phyloP scores from a whole-genome alignment of 2,888 invertebrate species.

The Coelinius sp. region DNA sequence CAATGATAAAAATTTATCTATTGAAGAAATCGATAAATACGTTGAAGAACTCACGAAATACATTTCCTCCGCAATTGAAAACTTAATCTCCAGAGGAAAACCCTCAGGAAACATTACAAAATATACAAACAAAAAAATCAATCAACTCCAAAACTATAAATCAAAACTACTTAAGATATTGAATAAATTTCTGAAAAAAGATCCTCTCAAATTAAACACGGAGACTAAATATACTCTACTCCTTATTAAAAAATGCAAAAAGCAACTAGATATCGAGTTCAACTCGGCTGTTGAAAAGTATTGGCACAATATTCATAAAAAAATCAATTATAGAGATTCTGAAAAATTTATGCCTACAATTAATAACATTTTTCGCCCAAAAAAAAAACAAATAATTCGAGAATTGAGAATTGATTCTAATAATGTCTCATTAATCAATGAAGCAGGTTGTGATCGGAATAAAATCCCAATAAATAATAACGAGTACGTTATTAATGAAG shows the following conservation, averaged over 20 bases:
- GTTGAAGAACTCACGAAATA: neutral
- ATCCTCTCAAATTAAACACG: neutral
- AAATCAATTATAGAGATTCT: no score
- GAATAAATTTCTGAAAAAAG: neutral
- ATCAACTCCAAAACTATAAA: neutral
- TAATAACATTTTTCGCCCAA: neutral
- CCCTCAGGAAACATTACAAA: neutral
- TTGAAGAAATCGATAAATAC: neutral
- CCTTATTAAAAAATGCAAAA: no score
- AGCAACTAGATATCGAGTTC: no score
- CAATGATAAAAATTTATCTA: neutral
- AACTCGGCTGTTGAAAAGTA: no score
- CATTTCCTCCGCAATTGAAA: neutral
- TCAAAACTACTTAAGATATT: neutral
- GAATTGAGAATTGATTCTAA: neutral
- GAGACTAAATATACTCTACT: no score
- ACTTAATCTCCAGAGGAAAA: neutral
- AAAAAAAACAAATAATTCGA: neutral
- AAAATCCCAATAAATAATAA: neutral
- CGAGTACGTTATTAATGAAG: neutral
- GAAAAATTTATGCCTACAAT: neutral
- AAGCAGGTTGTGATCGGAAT: neutral
- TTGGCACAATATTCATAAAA: no score
- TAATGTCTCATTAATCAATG: neutral
- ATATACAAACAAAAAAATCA: neutral